phyloP scores from a whole-genome alignment of 2,888 invertebrate genomes.

The Noctua janthe region DNA sequence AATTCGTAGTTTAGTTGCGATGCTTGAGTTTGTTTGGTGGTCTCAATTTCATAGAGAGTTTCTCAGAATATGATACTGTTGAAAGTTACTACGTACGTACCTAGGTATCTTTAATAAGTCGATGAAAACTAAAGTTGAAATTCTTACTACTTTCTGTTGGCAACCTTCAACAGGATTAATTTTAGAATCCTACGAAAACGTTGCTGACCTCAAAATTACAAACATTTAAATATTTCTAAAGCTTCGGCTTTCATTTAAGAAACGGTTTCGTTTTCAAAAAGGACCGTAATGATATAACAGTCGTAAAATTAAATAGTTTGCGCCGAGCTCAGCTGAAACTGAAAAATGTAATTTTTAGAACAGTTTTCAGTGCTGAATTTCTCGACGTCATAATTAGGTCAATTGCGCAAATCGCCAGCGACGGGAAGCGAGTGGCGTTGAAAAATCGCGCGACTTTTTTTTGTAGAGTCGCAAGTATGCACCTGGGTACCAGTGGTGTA shows the following conservation, averaged over 20 bases:
- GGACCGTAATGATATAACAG: constrained; percentile 37
- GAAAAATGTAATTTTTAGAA: constrained; percentile 61
- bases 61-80: constrained; percentile 9
- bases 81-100: not conserved
- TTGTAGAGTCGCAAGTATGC: constrained; percentile 39
- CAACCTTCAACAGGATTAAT: not conserved
- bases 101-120: not conserved
- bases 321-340: constrained; percentile 44
- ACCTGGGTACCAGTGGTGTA: constrained; percentile 33
- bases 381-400: constrained; percentile 71
- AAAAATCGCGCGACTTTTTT: constrained; percentile 61
- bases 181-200: constrained; percentile 3
- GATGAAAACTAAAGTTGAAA: not conserved
- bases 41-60: constrained; percentile 6
- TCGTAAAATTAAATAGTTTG: constrained; percentile 57
- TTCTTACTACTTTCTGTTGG: not conserved
- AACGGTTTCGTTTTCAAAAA: constrained; percentile 29
- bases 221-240: constrained; percentile 1
- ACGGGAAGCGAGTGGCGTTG: constrained; percentile 59
- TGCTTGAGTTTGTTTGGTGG: constrained; percentile 2
- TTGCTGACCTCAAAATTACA: not conserved
- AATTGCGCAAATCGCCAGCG: constrained; percentile 69
- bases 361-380: constrained; percentile 63
- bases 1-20: constrained; percentile 28
- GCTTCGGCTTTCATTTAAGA: constrained; percentile 27